Evolutionary conservation across 2,113 vertebrate species (phyloP).

Genomic region (Arizona elegans): DNA sequence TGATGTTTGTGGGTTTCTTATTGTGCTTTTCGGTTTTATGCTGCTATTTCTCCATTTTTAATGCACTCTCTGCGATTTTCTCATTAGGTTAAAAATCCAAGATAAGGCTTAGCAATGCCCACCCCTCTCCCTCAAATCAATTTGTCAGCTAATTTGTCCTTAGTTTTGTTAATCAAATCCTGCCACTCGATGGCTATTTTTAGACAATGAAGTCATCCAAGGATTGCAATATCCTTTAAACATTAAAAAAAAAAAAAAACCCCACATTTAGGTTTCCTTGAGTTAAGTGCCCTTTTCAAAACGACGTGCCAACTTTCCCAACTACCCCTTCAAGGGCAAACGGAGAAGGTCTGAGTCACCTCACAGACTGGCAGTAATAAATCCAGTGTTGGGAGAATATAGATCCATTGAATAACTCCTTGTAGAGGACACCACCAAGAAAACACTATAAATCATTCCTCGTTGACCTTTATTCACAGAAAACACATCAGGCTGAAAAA

Average conservation of each 20-base stretch:
- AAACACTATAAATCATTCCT: constrained; percentile 41
- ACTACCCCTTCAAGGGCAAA: constrained; percentile 44
- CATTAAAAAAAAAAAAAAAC: constrained; percentile 13
- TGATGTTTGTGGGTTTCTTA: background rate
- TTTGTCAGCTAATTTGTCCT: constrained; percentile 7
- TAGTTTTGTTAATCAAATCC: constrained; percentile 25
- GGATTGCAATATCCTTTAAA: constrained; percentile 24
- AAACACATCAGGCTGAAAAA: constrained; percentile 21
- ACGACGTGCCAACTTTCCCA: constrained; percentile 13
- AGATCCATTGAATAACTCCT: constrained; percentile 30
- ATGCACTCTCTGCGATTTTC: background rate
- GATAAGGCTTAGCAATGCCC: background rate
- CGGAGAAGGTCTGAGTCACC: constrained; percentile 36
- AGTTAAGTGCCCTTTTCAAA: constrained; percentile 36
- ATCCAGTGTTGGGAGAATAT: constrained; percentile 26
- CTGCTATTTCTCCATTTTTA: background rate
- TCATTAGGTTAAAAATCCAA: background rate
- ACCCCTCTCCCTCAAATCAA: background rate
- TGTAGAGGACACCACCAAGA: constrained; percentile 16
- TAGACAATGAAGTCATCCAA: constrained; percentile 26
- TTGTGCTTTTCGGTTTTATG: background rate
- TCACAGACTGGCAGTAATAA: constrained; percentile 36
- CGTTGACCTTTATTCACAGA: constrained; percentile 17
- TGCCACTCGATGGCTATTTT: constrained; percentile 24
- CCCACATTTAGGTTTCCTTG: constrained; percentile 29